phyloP scores from a whole-genome alignment of 1,140 invertebrate genomes.

The Listronotus oregonensis region DNA sequence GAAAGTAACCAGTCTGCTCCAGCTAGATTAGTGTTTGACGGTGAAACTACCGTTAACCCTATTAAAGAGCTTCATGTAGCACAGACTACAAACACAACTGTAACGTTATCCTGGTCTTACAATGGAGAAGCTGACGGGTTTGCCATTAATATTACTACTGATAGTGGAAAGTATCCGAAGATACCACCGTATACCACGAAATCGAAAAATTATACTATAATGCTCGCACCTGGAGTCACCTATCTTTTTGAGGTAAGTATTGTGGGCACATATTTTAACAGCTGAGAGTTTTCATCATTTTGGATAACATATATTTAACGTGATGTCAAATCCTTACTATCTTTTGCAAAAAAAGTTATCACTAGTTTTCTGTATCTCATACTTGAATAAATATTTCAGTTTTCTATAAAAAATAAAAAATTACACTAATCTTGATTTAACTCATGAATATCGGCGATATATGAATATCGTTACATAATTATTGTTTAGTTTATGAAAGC shows the following conservation, averaged over 20 bases:
- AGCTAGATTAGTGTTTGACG: slow-evolving; percentile 64
- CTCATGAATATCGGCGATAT: too few relatives aligned
- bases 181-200: slow-evolving; percentile 52
- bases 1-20: slow-evolving; percentile 65
- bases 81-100: slow-evolving; percentile 58
- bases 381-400: too few relatives aligned
- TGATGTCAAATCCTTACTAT: too few relatives aligned
- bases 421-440: too few relatives aligned
- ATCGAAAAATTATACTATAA: slow-evolving; percentile 56
- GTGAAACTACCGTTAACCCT: slow-evolving; percentile 64
- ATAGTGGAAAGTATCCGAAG: slow-evolving; percentile 59
- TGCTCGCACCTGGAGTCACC: slow-evolving; percentile 60
- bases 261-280: not conserved
- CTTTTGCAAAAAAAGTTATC: too few relatives aligned
- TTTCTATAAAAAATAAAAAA: too few relatives aligned
- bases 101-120: slow-evolving; percentile 66
- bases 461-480: too few relatives aligned
- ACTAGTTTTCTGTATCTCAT: too few relatives aligned
- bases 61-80: slow-evolving; percentile 60
- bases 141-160: slow-evolving; percentile 58
- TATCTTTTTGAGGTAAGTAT: slow-evolving; percentile 56
- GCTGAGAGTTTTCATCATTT: too few relatives aligned
- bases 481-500: too few relatives aligned
- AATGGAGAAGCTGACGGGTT: slow-evolving; percentile 68
- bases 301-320: too few relatives aligned